A percentile compares a stretch with the other conserved stretches of the same genome.
Evolutionary conservation across 2,888 invertebrate genomes (phyloP).

Genomic region (Metacarcinus magister): DNA sequence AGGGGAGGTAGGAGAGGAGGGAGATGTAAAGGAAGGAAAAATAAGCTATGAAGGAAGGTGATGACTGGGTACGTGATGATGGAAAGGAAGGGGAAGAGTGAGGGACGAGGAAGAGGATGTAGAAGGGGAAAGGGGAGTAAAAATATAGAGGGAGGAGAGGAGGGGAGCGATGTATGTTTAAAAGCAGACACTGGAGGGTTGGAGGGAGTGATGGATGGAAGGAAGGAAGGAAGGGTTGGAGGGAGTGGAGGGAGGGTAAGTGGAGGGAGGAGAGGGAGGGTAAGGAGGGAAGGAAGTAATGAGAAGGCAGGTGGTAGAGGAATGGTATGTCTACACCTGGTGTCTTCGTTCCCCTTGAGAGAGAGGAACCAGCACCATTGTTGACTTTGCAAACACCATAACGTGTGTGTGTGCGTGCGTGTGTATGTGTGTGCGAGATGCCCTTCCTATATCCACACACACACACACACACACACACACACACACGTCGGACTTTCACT

Average conservation of each 20-base stretch:
- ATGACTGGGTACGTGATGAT: too few relatives aligned
- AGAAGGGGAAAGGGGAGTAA: too few relatives aligned
- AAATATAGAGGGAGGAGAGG: neutral
- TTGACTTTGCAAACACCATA: neutral
- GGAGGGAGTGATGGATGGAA: neutral
- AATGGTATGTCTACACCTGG: neutral
- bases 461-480: slow-evolving; percentile 17
- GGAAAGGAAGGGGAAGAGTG: too few relatives aligned
- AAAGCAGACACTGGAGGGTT: too few relatives aligned
- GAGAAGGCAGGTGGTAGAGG: slow-evolving; percentile 1
- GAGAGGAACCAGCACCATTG: neutral
- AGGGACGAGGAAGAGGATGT: neutral
- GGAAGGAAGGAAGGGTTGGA: neutral
- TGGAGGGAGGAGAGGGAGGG: neutral
- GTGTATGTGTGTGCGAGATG: neutral
- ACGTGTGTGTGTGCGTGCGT: slow-evolving; percentile 17
- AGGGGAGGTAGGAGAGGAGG: neutral
- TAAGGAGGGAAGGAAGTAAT: neutral
- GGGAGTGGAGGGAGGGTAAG: neutral
- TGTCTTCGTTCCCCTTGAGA: neutral
- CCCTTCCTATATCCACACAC: neutral
- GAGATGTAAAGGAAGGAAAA: neutral
- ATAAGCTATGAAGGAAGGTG: neutral
- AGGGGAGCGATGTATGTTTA: neutral
- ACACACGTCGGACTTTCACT: neutral